Evolutionary conservation across 2,113 vertebrate genomes (phyloP).

Genomic region (Passer domesticus): DNA sequence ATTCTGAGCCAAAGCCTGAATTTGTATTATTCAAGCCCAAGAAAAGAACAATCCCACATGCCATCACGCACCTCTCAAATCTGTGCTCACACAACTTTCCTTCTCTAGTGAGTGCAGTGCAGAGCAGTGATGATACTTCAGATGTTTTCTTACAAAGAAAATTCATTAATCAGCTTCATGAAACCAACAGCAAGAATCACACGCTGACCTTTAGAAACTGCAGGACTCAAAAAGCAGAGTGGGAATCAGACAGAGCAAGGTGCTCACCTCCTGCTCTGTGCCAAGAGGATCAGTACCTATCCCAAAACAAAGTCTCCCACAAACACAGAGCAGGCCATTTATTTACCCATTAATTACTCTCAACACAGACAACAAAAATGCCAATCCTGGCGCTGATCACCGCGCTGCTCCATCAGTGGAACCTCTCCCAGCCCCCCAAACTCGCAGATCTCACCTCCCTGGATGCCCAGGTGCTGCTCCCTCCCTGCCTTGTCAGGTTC

Average conservation of each 20-base stretch:
- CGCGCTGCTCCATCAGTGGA: neutral
- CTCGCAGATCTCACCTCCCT: neutral
- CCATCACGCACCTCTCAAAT: neutral
- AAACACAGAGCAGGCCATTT: neutral
- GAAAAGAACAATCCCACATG: neutral
- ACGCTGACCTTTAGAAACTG: neutral
- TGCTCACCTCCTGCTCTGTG: rapidly evolving
- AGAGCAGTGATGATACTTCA: neutral
- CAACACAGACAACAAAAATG: neutral
- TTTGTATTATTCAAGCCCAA: neutral
- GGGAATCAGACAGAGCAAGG: neutral
- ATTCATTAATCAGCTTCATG: neutral
- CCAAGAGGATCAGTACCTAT: neutral
- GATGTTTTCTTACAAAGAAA: neutral
- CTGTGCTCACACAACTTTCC: neutral
- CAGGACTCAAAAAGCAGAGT: neutral
- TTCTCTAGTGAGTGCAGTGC: neutral
- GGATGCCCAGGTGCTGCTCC: neutral
- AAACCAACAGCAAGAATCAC: neutral
- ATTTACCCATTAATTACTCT: neutral
- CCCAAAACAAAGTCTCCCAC: neutral
- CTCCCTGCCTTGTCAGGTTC: neutral
- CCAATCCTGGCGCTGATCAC: neutral
- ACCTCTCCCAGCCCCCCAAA: neutral
- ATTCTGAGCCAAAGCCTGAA: neutral